A percentile compares a stretch with the other conserved stretches of the same genome.
Evolutionary conservation across 2,888 invertebrate genomes (phyloP).

Genomic region (Caenorhabditis wallacei): DNA sequence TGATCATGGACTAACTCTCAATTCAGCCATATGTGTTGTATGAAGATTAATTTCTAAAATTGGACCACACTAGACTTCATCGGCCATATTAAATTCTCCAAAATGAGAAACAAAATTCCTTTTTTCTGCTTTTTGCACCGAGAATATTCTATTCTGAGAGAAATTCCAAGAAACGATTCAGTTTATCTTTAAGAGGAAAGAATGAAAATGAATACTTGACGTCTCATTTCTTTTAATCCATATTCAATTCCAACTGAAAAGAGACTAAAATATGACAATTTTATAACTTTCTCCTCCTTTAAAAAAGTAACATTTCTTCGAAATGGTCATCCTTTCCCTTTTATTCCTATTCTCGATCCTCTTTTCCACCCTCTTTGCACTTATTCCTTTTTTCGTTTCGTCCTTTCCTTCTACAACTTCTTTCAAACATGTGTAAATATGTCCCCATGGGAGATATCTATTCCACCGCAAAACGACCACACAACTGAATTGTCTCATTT

Average conservation of each 20-base stretch:
- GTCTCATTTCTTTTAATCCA: no score
- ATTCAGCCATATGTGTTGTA: no score
- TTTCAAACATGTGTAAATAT: conserved; percentile 45
- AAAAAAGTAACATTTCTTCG: not conserved
- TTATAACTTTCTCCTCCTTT: not conserved
- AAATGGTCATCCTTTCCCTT: conserved; percentile 8
- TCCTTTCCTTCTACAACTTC: not conserved
- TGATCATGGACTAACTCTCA: no score
- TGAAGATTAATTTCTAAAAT: no score
- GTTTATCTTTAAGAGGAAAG: no score
- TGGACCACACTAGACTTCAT: no score
- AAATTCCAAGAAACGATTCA: no score
- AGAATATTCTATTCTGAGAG: no score
- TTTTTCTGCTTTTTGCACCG: not conserved
- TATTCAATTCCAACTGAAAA: not conserved
- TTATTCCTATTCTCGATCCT: not conserved
- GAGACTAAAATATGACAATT: not conserved
- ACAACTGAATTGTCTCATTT: conserved; percentile 25
- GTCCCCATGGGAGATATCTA: conserved; percentile 25
- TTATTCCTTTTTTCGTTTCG: conserved; percentile 27
- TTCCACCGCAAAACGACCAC: conserved; percentile 20
- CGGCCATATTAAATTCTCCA: no score
- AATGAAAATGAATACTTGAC: no score
- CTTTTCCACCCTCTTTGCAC: conserved; percentile 13
- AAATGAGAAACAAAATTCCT: not conserved